These are phyloP conservation scores for Labeo calbasu DNA, from an alignment of 2,797 vertebrate species.

Conservation along the genomic window DNA sequence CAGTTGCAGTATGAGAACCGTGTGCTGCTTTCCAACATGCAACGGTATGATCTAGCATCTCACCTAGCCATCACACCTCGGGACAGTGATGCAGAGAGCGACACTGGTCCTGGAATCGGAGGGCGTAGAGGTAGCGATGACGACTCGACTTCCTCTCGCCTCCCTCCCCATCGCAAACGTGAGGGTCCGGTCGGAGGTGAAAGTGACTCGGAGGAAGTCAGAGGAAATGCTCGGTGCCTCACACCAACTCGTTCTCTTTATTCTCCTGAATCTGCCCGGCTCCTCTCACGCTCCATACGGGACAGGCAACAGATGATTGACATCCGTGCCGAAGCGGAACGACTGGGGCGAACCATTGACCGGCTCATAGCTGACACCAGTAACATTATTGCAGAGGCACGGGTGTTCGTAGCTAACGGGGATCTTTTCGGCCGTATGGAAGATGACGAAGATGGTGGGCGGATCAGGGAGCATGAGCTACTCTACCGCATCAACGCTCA, in stretches of 20 bases:
- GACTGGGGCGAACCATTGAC: conserved; percentile 91
- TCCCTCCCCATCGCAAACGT: conserved; percentile 93
- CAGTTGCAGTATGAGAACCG: conserved; percentile 98
- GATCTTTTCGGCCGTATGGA: conserved; percentile 87
- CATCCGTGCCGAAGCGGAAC: conserved; percentile 92
- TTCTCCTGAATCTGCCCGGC: conserved; percentile 79
- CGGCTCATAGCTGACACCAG: conserved; percentile 93
- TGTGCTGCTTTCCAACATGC: conserved; percentile 95
- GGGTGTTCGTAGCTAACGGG: conserved; percentile 88
- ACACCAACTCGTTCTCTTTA: conserved; percentile 91
- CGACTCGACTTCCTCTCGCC: conserved; percentile 78
- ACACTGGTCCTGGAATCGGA: conserved; percentile 69
- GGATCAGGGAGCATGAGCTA: conserved; percentile 93
- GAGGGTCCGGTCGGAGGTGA: conserved; percentile 95
- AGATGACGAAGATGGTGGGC: conserved; percentile 85
- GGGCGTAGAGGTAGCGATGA: conserved; percentile 88
- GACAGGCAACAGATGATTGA: conserved; percentile 96
- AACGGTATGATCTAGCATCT: conserved; percentile 92
- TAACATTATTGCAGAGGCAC: conserved; percentile 90
- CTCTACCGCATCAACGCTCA: conserved; percentile 95
- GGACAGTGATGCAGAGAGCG: conserved; percentile 93
- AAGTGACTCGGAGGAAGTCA: conserved; percentile 92
- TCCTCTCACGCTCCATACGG: conserved; percentile 83
- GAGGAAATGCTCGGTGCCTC: conserved; percentile 86
- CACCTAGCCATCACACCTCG: conserved; percentile 86